phyloP scores from a whole-genome alignment of 2,797 vertebrate species.

The Sternarchorhynchus goeldii region DNA sequence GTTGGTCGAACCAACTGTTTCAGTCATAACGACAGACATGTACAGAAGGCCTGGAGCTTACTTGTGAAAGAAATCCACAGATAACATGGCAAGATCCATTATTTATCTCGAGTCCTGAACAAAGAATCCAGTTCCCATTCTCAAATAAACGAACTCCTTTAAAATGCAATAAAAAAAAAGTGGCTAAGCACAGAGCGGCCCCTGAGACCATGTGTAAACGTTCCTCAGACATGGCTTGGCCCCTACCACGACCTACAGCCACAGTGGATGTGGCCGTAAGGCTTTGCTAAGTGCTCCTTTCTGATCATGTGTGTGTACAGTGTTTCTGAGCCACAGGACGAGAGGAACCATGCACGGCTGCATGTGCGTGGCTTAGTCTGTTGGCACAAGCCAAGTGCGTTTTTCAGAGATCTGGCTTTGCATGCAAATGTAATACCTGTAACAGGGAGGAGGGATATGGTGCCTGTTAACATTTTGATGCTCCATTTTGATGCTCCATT shows the following conservation, averaged over 20 bases:
- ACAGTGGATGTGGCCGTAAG: neutral
- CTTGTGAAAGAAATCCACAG: neutral
- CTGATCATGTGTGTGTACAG: neutral
- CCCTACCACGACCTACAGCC: neutral
- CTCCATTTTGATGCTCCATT: too few species aligned
- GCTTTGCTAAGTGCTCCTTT: neutral
- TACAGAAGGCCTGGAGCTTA: neutral
- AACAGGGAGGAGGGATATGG: too few species aligned
- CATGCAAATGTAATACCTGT: too few species aligned
- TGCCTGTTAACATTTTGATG: too few species aligned
- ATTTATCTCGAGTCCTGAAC: neutral
- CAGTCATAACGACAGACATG: neutral
- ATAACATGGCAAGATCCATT: neutral
- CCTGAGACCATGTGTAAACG: neutral
- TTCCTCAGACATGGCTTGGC: neutral
- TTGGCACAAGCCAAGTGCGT: neutral
- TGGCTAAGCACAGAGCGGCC: neutral
- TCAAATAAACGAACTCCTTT: neutral
- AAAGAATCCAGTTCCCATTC: neutral
- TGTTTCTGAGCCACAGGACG: neutral
- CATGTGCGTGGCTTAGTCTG: neutral
- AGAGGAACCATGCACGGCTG: too few species aligned
- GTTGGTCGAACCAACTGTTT: conserved; percentile 7
- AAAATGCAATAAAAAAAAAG: conserved; percentile 3
- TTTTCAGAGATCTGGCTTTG: neutral